These are phyloP conservation scores for Synergus japonicus DNA, from an alignment of 2,888 invertebrate genomes.

Conservation along the genomic window DNA sequence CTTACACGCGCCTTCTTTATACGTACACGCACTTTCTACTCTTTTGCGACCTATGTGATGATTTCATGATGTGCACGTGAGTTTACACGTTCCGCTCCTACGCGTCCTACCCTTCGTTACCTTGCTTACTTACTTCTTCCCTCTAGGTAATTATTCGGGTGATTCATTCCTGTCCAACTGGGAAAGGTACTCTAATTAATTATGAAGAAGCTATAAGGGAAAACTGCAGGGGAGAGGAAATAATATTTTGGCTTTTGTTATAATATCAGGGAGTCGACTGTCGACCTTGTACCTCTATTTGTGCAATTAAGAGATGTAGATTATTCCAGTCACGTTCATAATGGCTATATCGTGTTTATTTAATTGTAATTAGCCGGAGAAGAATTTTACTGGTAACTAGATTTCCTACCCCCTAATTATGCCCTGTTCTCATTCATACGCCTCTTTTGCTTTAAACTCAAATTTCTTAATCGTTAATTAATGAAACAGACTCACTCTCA, in stretches of 20 bases:
- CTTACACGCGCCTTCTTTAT: conserved; percentile 48
- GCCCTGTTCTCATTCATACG: too few species aligned
- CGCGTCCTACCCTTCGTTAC: not conserved
- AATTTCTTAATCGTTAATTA: too few species aligned
- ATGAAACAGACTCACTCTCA: too few species aligned
- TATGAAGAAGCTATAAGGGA: not conserved
- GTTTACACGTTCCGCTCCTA: conserved; percentile 42
- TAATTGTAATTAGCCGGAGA: not conserved
- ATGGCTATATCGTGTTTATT: not conserved
- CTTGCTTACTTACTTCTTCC: conserved; percentile 40
- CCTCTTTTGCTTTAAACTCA: too few species aligned
- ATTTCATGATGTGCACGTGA: conserved; percentile 30
- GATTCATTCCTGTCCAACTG: not conserved
- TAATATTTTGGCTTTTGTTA: not conserved
- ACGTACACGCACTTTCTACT: conserved; percentile 3
- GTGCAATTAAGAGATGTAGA: not conserved
- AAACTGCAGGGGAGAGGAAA: not conserved
- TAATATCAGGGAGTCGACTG: not conserved
- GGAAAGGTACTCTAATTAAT: conserved; percentile 8
- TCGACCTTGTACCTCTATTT: not conserved
- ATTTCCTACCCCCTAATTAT: too few species aligned
- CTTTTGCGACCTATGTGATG: not conserved
- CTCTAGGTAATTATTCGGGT: conserved; percentile 10
- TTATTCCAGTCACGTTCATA: not conserved
- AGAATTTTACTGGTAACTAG: too few species aligned